Evolutionary conservation across 2,888 invertebrate species (phyloP).

Genomic region (Tuberolachnus salignus): DNA sequence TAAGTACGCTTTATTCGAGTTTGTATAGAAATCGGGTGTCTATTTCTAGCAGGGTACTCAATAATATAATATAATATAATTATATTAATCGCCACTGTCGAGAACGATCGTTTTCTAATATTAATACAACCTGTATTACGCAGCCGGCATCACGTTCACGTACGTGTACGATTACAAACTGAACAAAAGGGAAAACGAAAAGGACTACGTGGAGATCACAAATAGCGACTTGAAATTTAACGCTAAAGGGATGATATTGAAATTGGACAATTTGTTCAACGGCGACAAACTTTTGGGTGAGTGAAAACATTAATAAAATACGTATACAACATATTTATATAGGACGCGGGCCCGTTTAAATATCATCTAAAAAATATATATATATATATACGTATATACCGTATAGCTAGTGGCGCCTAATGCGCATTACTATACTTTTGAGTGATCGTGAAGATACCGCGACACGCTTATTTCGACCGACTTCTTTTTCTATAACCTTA

Average conservation of each 20-base stretch:
- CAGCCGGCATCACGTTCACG: conserved; percentile 59
- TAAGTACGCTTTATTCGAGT: conserved; percentile 62
- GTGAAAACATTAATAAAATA: conserved; percentile 10
- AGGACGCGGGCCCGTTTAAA: too few species aligned
- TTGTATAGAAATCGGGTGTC: background rate
- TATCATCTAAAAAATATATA: too few species aligned
- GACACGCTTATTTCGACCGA: too few species aligned
- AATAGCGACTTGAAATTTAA: conserved; percentile 59
- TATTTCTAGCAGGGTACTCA: background rate
- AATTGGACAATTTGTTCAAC: conserved; percentile 61
- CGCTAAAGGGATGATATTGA: conserved; percentile 59
- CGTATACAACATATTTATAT: too few species aligned
- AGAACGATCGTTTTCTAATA: too few species aligned
- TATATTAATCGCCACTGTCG: too few species aligned
- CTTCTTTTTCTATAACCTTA: too few species aligned
- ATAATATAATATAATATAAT: background rate
- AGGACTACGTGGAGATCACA: conserved; percentile 59
- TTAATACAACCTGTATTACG: background rate
- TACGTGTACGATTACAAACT: conserved; percentile 59
- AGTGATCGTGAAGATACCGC: too few species aligned
- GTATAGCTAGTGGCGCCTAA: too few species aligned
- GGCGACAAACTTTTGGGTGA: conserved; percentile 61
- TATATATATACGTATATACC: too few species aligned
- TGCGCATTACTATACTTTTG: too few species aligned
- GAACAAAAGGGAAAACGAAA: conserved; percentile 58